phyloP scores from a whole-genome alignment of 1,140 invertebrate genomes.

The Microplitis demolitor region DNA sequence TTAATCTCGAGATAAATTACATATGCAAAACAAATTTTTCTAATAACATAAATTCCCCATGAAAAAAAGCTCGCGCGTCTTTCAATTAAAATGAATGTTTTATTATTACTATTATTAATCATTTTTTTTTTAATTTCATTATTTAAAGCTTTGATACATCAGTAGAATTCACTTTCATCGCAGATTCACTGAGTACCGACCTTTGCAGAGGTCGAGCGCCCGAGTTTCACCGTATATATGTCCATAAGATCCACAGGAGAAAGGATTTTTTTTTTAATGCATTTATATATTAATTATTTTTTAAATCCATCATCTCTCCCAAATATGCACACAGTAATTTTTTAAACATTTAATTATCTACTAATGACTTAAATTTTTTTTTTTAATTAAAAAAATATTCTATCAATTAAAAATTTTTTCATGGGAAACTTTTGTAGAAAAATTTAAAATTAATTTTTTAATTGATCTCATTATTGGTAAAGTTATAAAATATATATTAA shows the following conservation, averaged over 20 bases:
- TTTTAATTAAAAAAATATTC: too few species aligned
- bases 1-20: neutral
- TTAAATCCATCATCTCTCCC: slow-evolving; percentile 3
- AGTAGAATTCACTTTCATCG: slow-evolving; percentile 49
- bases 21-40: neutral
- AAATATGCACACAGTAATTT: too few species aligned
- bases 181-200: slow-evolving; percentile 41
- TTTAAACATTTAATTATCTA: too few species aligned
- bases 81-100: neutral
- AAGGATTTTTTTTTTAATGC: neutral
- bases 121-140: slow-evolving; percentile 15
- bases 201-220: slow-evolving; percentile 53
- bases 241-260: neutral
- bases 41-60: neutral
- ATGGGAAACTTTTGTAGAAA: too few species aligned
- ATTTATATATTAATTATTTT: neutral
- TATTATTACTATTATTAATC: too few species aligned
- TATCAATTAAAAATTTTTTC: too few species aligned
- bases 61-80: too few species aligned
- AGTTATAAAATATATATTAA: neutral
- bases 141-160: slow-evolving; percentile 20
- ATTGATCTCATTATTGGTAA: neutral
- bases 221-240: slow-evolving; percentile 50
- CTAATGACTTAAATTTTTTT: too few species aligned
- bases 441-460: too few species aligned